Base-by-base conservation (phyloP, 2,113 vertebrate genomes). In the Dasypus novemcinctus region DNA sequence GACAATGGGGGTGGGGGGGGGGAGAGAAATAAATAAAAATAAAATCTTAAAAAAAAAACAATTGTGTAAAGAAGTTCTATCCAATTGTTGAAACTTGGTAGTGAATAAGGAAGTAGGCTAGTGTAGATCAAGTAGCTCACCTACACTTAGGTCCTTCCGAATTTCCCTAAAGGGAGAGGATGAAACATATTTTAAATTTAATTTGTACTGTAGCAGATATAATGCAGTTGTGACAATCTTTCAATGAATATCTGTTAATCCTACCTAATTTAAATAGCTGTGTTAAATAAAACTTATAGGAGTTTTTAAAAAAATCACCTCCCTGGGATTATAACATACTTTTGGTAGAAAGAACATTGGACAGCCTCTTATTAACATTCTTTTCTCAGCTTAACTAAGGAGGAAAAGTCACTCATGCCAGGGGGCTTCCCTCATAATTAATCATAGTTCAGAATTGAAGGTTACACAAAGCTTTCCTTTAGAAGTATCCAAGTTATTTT, bases 51-150 rank as follows among this genome's bases (percentile, higher is more conserved):
- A n/a, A n/a, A n/a, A n/a, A n/a, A n/a, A n/a, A n/a, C n/a, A n/a
- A n/a, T n/a, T n/a, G n/a, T n/a, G n/a, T 85, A 54, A 90, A 88
- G 52, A 95, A 93, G 52, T n/a, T 31, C 80, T n/a, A 41, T 38
- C 68, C 83, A 52, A 25, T 86, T 59, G 29, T 18, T 68, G 66
- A 63, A 72, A 23, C 86, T 33, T 21, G 0, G 2, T 18, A 36
- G 75, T 25, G 84, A 92, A 91, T 15, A 57, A 94, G 41, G 75
- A 90, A 36, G 20, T 41, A 59, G n/a, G n/a, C 90, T 36, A n/a
- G 23, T 41, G 31, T 85, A 52, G 71, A 25, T 29, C 29, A 38
- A 33, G 38, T 57, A 81, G 72, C 66, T 14, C 59, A 31, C 21
- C 72, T 57, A 41, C 9, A n/a, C 43, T 52, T 13, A 8, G 23